Evolutionary conservation across 2,797 vertebrate genomes (phyloP).

Genomic region (Iguana delicatissima): DNA sequence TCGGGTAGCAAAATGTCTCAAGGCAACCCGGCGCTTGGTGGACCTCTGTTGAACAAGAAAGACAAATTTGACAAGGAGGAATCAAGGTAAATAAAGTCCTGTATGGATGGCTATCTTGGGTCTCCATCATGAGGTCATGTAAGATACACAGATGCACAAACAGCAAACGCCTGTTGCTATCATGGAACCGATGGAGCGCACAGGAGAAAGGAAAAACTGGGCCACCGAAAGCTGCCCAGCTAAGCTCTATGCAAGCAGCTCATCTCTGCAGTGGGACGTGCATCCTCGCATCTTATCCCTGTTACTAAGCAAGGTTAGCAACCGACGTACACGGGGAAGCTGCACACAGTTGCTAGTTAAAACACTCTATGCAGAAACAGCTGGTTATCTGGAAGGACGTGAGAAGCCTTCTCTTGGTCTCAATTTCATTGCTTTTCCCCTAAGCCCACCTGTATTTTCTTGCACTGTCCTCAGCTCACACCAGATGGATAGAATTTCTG

Average conservation of each 20-base stretch:
- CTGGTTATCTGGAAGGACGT: not conserved
- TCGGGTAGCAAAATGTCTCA: too few species aligned
- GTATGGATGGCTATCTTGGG: not conserved
- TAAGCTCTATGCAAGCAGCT: not conserved
- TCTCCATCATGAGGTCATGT: too few species aligned
- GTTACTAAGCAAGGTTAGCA: slow-evolving; percentile 48
- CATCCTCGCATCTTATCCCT: not conserved
- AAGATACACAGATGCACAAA: too few species aligned
- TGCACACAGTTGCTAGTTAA: not conserved
- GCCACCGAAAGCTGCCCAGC: not conserved
- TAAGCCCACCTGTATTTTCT: not conserved
- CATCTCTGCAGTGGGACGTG: slow-evolving; percentile 35
- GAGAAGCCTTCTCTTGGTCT: not conserved
- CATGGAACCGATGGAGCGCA: not conserved
- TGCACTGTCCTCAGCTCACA: not conserved
- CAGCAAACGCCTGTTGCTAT: not conserved
- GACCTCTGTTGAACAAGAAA: not conserved
- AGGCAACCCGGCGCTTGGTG: not conserved
- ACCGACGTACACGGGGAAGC: not conserved
- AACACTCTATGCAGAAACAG: too few species aligned
- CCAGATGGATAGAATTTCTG: not conserved
- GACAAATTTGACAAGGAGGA: not conserved
- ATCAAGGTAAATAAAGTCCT: not conserved
- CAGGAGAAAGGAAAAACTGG: not conserved
- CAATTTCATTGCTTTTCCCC: not conserved